Conservation (phyloP, 2,888 invertebrate species). For the Poecilus cupreus region DNA sequence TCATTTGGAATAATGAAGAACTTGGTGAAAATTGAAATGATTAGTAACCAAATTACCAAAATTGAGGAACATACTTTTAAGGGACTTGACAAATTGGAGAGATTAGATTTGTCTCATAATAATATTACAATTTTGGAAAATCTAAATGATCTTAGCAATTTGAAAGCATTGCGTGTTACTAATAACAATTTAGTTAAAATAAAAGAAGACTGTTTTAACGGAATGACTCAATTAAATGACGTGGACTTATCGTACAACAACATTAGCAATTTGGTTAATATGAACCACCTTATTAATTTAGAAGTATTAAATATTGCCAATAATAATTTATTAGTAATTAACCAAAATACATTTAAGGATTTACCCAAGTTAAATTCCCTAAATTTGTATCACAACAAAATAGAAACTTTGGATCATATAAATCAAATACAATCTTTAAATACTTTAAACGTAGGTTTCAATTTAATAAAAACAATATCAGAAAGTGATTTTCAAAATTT, state of each 20-base stretch:
- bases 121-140: too few species aligned
- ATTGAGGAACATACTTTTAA: too few species aligned
- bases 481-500: conserved; percentile 1
- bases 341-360: neutral
- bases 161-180: neutral
- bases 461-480: neutral
- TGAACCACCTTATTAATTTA: neutral
- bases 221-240: neutral
- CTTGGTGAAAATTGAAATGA: too few species aligned
- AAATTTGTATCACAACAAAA: neutral
- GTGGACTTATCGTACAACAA: neutral
- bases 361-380: neutral
- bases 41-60: too few species aligned
- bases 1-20: neutral
- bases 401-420: neutral
- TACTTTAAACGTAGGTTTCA: neutral
- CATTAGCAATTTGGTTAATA: neutral
- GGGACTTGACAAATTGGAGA: too few species aligned
- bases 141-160: neutral
- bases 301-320: neutral
- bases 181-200: neutral
- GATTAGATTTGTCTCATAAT: too few species aligned
- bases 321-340: neutral
- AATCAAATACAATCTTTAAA: neutral
- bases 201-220: neutral